A percentile compares a stretch with the other conserved stretches of the same genome.
These are phyloP conservation scores for Spermophilus dauricus DNA, from an alignment of 2,113 vertebrate species.

Conservation along the genomic window DNA sequence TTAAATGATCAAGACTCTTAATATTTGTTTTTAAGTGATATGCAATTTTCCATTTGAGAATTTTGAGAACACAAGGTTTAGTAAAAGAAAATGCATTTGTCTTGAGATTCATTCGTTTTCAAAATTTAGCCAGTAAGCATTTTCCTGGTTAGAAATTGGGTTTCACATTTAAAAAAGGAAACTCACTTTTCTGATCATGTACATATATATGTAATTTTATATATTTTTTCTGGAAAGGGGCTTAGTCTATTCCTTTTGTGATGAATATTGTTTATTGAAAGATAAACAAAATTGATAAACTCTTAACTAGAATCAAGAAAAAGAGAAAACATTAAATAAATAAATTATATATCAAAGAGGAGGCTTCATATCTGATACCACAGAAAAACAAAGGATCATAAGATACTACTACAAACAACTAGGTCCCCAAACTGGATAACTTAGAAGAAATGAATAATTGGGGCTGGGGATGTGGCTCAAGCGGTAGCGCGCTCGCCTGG, in stretches of 20 bases:
- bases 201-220: background rate
- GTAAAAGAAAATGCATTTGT: background rate
- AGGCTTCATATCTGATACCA: background rate
- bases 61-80: background rate
- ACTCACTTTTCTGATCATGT: background rate
- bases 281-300: background rate
- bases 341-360: background rate
- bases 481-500: no score
- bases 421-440: background rate
- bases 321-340: background rate
- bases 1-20: background rate
- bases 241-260: background rate
- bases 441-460: no score
- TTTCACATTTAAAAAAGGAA: background rate
- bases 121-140: background rate
- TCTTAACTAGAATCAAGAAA: background rate
- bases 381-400: background rate
- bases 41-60: background rate
- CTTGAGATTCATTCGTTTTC: background rate
- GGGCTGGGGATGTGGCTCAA: no score
- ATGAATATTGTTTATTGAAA: background rate
- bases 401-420: background rate
- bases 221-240: background rate
- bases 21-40: background rate
- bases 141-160: background rate